Evolutionary conservation across 64 coral and sea anemone genomes (phyloP), one percentile per base, ranked within the genome.

Genomic region (Actinia equina): DNA sequence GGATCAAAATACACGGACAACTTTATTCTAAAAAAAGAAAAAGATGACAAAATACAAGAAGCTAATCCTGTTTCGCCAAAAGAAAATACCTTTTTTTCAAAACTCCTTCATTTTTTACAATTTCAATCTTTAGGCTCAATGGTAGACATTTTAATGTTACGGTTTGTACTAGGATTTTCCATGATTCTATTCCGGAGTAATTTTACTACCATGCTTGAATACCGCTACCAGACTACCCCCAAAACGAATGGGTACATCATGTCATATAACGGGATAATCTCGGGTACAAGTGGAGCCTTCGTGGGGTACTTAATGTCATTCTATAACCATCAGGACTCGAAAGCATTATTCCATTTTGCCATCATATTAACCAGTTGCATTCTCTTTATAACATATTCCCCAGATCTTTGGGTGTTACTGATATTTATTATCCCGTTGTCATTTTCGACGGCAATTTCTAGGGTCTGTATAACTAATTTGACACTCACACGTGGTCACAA

Each of bases 161-260:
- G 97, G 6, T 99, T 99, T 86, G 52, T 95, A 13, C 94, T 99
- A 88, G 91, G 93, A 6, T 90, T 99, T 83, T 87, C 90, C 9
- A 99, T 99, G 97, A 82, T 99, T 63, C 79, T 99, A 53, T 99
- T 93, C 20, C 86, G 97, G n/a, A 93, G 90, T 59, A 99, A 99
- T 52, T 93, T 93, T 67, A 93, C 91, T 14, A 74, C 93, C 59
- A 87, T 99, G 82, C 80, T 99, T 25, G 97, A 99, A 57, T 95
- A 88, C 18, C 93, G 91, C 20, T 95, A 93, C 43, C 77, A 94
- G 25, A 95, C 93, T 8, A 86, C 79, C 52, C 89, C 97, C 43
- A 99, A 99, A 69, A 93, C 83, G 0, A 93, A 90, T 86, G 97
- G 97, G 5, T 99, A 95, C 82, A 95, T 95, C 43, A 95, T 95